Evolutionary conservation across 2,797 vertebrate genomes (phyloP), one percentile per base, ranked within the genome.

Genomic region (Phylloscopus collybita): DNA sequence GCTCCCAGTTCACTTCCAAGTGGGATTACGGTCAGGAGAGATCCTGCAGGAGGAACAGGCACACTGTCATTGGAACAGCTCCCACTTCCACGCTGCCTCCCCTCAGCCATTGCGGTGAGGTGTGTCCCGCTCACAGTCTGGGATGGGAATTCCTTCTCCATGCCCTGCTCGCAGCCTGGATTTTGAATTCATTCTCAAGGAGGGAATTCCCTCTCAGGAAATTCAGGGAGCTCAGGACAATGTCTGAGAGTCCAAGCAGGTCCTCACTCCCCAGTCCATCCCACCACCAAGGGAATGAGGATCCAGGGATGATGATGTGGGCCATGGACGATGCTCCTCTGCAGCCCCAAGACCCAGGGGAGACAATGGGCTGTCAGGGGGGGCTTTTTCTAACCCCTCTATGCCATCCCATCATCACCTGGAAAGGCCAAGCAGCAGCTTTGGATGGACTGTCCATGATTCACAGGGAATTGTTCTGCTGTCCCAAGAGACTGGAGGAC

Each of bases 401-500:
- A 10, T 36, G 26, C 36, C 42, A 32, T 18, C 32, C 72, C 36
- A 1, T 70, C 29, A 49, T 44, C 74, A 22, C 53, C 72, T 69
- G 87, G 67, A 38, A 74, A 56, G 8, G 16, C n/a, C 47, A 67
- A 44, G 16, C 40, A 45, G 17, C 18, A 23, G 29, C 53, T 60
- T 40, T 14, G 22, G 49, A 47, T 44, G 64, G 60, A 2, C 29
- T 16, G 8, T 11, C 36, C 2, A 6, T 57, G 64, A 40, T 29
- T 61, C 54, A 51, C 2, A 25, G 27, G 3, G 7, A 59, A 21
- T 29, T 73, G 15, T 45, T 70, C 57, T 69, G 57, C 61, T 69
- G 14, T 40, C 36, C 60, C 30, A 26, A 29, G 12, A 29, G 51
- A 5, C 8, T 17, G 50, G 3, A 64, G 8, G 2, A 0, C 0